Conservation (phyloP, 1,140 invertebrate genomes). For the Drosophila navojoa region DNA sequence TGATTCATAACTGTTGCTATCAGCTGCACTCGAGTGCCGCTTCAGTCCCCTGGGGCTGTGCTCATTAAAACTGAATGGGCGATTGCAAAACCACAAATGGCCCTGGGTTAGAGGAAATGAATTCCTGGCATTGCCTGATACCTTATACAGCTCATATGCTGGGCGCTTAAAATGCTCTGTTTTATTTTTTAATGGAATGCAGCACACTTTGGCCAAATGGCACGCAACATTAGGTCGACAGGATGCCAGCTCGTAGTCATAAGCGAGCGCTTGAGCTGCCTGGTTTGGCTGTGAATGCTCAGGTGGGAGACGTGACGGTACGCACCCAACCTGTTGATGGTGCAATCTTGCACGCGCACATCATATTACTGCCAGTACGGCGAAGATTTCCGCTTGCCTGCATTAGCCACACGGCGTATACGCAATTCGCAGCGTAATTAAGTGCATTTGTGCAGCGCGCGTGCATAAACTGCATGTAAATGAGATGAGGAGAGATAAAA, state of each 20-base stretch:
- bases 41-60: neutral
- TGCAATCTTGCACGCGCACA: slow-evolving; percentile 25
- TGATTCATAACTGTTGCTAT: too few species aligned
- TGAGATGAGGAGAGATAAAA: slow-evolving; percentile 39
- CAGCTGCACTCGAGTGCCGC: neutral
- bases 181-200: slow-evolving; percentile 65
- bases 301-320: slow-evolving; percentile 26
- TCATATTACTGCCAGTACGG: slow-evolving; percentile 29
- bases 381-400: too few species aligned
- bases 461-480: slow-evolving; percentile 62
- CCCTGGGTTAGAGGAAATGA: slow-evolving; percentile 36
- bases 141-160: slow-evolving; percentile 25
- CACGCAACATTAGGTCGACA: slow-evolving; percentile 55
- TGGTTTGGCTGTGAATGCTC: slow-evolving; percentile 1
- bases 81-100: slow-evolving; percentile 25
- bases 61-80: slow-evolving; percentile 27
- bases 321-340: slow-evolving; percentile 61
- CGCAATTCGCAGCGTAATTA: slow-evolving; percentile 62
- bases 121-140: slow-evolving; percentile 22
- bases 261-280: slow-evolving; percentile 24
- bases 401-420: slow-evolving; percentile 45
- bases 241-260: slow-evolving; percentile 13
- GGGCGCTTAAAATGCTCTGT: slow-evolving; percentile 3
- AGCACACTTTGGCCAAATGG: slow-evolving; percentile 68
- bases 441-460: slow-evolving; percentile 66